Conservation (phyloP, 2,797 vertebrate genomes). For the Hozukius guyotensis region DNA sequence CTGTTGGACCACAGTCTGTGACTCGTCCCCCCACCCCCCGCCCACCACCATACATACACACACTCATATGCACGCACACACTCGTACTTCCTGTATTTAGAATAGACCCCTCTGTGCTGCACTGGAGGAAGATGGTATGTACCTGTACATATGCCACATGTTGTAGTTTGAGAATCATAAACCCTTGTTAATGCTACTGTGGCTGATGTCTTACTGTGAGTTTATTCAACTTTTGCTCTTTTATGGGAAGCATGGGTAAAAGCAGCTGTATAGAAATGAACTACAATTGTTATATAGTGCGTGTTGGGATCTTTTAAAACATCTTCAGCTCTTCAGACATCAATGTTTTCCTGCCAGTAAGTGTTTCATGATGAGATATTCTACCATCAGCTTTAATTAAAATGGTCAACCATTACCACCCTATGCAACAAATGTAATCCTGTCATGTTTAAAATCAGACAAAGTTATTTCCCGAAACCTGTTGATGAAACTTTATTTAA, state of each 20-base stretch:
- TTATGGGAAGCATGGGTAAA: background rate
- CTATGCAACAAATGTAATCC: background rate
- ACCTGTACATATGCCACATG: slow-evolving; percentile 33
- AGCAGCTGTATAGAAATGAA: background rate
- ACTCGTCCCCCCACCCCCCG: slow-evolving; percentile 13
- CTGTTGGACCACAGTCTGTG: slow-evolving; percentile 65
- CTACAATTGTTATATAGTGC: background rate
- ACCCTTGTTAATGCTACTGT: background rate
- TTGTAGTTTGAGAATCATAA: slow-evolving; percentile 22
- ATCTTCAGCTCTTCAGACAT: background rate
- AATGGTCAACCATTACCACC: background rate
- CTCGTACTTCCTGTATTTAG: slow-evolving; percentile 66
- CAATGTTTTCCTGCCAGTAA: background rate
- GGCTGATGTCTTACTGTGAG: background rate
- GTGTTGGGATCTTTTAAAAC: background rate
- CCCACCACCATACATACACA: slow-evolving; percentile 1
- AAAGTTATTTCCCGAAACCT: background rate
- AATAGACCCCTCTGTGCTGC: slow-evolving; percentile 56
- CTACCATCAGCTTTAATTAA: background rate
- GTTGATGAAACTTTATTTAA: background rate
- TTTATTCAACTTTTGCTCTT: slow-evolving; percentile 7
- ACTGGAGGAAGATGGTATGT: slow-evolving; percentile 70
- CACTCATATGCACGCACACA: slow-evolving; percentile 18
- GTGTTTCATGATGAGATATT: background rate
- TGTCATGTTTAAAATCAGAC: background rate